Base-by-base conservation (phyloP, 2,113 vertebrate species). In the Phrynosoma platyrhinos region DNA sequence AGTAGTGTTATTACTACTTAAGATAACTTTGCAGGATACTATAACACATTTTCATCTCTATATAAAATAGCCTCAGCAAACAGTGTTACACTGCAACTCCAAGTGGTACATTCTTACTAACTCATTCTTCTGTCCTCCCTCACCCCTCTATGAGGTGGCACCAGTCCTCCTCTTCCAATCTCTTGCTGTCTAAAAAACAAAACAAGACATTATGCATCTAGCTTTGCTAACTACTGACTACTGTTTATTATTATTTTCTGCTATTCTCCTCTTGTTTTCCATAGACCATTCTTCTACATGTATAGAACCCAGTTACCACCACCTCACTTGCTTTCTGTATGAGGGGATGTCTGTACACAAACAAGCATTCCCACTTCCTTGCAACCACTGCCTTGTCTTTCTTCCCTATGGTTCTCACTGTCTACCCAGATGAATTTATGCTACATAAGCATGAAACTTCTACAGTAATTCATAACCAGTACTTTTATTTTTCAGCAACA, bases 401-500 rank as follows among this genome's bases (percentile, higher is more conserved):
- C 0, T 0, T 10, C 89, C 10, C 42, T 62, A 1, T 58, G 4
- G 2, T 6, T 16, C 30, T 8, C 53, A 25, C 1, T 25, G 5
- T 80, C 3, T 68, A 14, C 16, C 66, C 21, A 66, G 36, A 42
- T 3, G 4, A 36, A 25, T 42, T 91, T 20, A 30, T 30, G 2
- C 47, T 27, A 79, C 25, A 92, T 52, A 4, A 90, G 25, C 72
- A 5, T 84, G 94, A 92, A 78, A 84, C 88, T 93, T 86, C 30
- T 53, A 69, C 7, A 84, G 75, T 80, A 68, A 88, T 68, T 64
- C 9, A 27, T 69, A 92, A 89, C 5, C 68, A 82, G 0, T 77
- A 74, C n/a, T 89, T 92, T 87, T 95, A 93, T 87, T 91, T 86
- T 84, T 84, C 40, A 86, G 82, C 74, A 92, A 71, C 0, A 16